Evolutionary conservation across 2,797 vertebrate genomes (phyloP).

Genomic region (Pagetopsis macropterus): DNA sequence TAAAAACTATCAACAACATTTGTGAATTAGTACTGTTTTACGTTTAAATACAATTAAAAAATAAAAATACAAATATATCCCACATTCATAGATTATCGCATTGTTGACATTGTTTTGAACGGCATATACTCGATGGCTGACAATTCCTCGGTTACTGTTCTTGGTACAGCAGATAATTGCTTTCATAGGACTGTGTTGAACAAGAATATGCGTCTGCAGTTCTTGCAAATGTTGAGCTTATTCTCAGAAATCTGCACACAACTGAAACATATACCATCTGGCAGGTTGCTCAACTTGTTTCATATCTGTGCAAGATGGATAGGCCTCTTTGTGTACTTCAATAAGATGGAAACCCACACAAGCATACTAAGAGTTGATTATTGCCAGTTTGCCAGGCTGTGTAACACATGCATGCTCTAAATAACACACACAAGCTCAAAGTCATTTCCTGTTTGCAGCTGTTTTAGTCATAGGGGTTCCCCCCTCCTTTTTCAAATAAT

Average conservation of each 20-base stretch:
- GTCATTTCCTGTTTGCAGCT: constrained; percentile 72
- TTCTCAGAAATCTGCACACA: constrained; percentile 50
- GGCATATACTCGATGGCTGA: constrained; percentile 4
- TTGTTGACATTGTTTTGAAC: background rate
- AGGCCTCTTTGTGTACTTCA: constrained; percentile 37
- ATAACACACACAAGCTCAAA: constrained; percentile 46
- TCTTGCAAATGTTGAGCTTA: constrained; percentile 37
- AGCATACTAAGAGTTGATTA: constrained; percentile 21
- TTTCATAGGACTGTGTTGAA: constrained; percentile 26
- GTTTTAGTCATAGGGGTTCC: constrained; percentile 60
- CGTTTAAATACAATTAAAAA: background rate
- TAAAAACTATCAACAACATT: background rate
- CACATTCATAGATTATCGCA: no score
- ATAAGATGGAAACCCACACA: constrained; percentile 41
- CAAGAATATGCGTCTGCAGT: constrained; percentile 25
- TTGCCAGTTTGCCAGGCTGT: constrained; percentile 36
- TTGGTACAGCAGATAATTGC: constrained; percentile 21
- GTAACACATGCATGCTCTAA: constrained; percentile 25
- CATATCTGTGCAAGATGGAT: constrained; percentile 39
- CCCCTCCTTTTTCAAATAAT: constrained; percentile 42
- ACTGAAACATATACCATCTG: constrained; percentile 38
- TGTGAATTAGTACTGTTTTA: background rate
- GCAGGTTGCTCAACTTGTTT: constrained; percentile 38
- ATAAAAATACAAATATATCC: no score
- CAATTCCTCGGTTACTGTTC: constrained; percentile 19